Base-by-base conservation (phyloP, 2,797 vertebrate genomes). In the Trematomus bernacchii region DNA sequence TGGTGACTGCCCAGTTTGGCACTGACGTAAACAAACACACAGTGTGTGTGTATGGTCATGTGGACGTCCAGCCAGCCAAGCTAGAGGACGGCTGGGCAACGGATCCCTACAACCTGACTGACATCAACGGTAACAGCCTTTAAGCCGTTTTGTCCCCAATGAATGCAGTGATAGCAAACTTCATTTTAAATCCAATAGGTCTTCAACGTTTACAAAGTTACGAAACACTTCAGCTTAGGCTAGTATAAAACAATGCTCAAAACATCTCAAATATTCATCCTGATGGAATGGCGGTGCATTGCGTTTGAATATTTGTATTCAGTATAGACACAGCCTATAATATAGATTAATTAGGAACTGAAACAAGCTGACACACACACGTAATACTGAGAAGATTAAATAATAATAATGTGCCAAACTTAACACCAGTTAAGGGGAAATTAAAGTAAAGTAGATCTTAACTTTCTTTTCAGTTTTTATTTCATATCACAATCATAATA, bases 31-130 rank as follows among this genome's bases (percentile, higher is more conserved):
- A 37, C 68, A 96, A 96, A 79, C 66, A 78, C 76, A 96, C 94
- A 0, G 90, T 96, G 57, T 96, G 95, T 73, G 71, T 96, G 13
- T 96, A 96, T 1, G 96, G 96, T 13, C 96, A 96, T 0, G 92
- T 95, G 81, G 96, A 96, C 1, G 93, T 96, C 47, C 96, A 96
- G 77, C 95, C 95, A 0, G 95, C 95, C 0, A 94, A 93, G 69
- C 89, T 84, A 4, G 93, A 93, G 58, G 95, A 96, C 3, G 96
- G 95, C 44, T 96, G 95, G 96, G 75, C 76, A 0, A 96, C 94
- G 0, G 92, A 95, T 1, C 95, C 95, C 2, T 96, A 96, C 89
- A 94, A 94, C 70, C 84, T 96, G 43, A 95, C 94, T 0, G 95
- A 96, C 14, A 90, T 95, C 55, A 86, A 95, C 0, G 95, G 96